Conservation (phyloP, 2,797 vertebrate species). For the Macropodus opercularis region DNA sequence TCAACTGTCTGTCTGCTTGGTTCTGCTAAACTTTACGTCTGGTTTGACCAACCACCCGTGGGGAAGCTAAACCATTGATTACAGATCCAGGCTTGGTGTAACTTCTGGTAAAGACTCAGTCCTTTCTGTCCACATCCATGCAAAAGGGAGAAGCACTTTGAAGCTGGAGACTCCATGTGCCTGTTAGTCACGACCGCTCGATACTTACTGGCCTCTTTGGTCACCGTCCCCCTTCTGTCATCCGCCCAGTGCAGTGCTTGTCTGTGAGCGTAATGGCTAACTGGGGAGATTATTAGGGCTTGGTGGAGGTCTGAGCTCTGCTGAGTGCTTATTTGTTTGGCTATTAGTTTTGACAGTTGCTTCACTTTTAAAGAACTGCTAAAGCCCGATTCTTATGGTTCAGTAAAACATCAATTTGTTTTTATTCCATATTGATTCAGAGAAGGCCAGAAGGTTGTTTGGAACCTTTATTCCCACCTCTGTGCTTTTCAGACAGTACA, state of each 20-base stretch:
- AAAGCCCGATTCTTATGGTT: conserved; percentile 10
- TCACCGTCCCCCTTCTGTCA: conserved; percentile 7
- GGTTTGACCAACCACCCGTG: not conserved
- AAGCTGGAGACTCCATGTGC: conserved; percentile 5
- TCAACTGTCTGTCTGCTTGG: too few species aligned
- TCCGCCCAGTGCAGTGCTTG: conserved; percentile 9
- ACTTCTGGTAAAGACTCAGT: not conserved
- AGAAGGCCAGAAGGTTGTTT: conserved; percentile 7
- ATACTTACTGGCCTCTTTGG: conserved; percentile 8
- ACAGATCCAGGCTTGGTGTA: not conserved
- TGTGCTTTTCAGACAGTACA: conserved; percentile 3
- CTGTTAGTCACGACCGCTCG: not conserved
- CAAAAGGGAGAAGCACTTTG: not conserved
- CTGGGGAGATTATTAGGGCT: conserved; percentile 43
- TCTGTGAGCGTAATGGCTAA: conserved; percentile 36
- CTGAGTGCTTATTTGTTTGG: conserved; percentile 27
- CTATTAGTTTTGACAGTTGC: conserved; percentile 43
- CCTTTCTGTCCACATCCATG: conserved; percentile 9
- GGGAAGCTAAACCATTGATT: conserved; percentile 19
- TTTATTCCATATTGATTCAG: conserved; percentile 16
- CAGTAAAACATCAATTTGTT: conserved; percentile 27
- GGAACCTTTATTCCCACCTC: conserved; percentile 7
- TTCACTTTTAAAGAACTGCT: conserved; percentile 31
- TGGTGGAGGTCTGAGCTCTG: conserved; percentile 25
- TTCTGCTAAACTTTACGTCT: too few species aligned